Base-by-base conservation (phyloP, 2,797 vertebrate genomes). In the Galaxias olidus region DNA sequence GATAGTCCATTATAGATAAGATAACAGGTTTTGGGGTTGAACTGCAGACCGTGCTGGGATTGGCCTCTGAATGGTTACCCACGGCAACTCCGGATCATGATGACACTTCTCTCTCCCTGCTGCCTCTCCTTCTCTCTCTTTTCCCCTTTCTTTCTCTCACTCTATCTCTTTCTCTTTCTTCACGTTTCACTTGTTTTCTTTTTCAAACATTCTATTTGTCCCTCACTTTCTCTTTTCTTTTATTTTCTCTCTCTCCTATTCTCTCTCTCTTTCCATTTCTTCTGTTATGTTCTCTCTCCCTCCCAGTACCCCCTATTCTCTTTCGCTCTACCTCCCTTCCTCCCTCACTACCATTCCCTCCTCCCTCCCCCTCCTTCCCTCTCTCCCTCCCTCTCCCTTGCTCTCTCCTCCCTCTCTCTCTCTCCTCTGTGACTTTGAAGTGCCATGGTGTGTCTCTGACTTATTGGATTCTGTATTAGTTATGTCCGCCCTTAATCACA, bases 401-500 rank as follows among this genome's bases (percentile, higher is more conserved):
- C 50, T 52, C 50, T 17, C 30, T 55, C 19, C 40, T 20, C 13
- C 53, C 10, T 42, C 40, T 57, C 40, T 18, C 44, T 47, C 30
- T 12, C 15, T 45, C 49, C 48, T 30, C 56, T 43, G 45, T 66
- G 73, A 63, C 71, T 68, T 68, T 75, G 66, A 65, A 59, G 49
- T 59, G 71, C 61, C 74, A 81, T 73, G 73, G 54, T 20, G 67
- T 69, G 74, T 77, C 30, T 30, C 76, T 76, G 71, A 68, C 70
- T 86, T 75, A 75, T 75, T 68, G 66, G 63, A 76, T 73, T 75
- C 77, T 77, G 87, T 90, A 87, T 90, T 88, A 83, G 85, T 87
- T 83, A 84, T 88, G 84, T 88, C 83, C 84, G 84, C 83, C 86
- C 79, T 79, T 86, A 78, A 89, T 73, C 68, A 71, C 42, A n/a